Percentiles rank a stretch among this genome's conserved stretches.
These are phyloP conservation scores for Odocoileus virginianus DNA, from an alignment of 2,113 vertebrate genomes.

Conservation along the genomic window DNA sequence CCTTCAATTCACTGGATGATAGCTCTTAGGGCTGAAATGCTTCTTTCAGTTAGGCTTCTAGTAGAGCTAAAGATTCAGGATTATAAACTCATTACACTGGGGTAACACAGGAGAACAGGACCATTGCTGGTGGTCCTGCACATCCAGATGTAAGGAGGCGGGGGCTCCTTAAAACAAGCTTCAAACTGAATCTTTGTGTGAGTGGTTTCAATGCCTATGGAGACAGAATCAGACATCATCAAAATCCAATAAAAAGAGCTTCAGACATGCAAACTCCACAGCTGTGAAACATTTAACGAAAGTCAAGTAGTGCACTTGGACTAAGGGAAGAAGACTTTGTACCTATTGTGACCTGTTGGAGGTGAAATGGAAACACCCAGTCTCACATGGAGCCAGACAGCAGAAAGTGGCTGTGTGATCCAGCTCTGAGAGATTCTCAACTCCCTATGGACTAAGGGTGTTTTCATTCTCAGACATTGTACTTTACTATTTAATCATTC, in stretches of 20 bases:
- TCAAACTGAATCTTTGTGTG: conserved; percentile 57
- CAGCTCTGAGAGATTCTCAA: not conserved
- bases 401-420: not conserved
- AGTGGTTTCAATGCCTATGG: conserved; percentile 30
- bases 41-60: conserved; percentile 67
- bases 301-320: conserved; percentile 43
- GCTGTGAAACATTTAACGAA: conserved; percentile 54
- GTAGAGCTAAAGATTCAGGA: conserved; percentile 51
- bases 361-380: not conserved
- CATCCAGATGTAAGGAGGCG: not conserved
- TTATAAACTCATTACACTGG: conserved; percentile 48
- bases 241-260: conserved; percentile 54
- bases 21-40: conserved; percentile 51
- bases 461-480: not conserved
- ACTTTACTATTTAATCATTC: not conserved
- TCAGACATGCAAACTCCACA: conserved; percentile 20
- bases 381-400: not conserved
- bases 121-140: conserved; percentile 47
- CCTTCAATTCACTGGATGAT: conserved; percentile 52
- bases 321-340: not conserved
- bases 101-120: conserved; percentile 43
- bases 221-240: conserved; percentile 53
- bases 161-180: conserved; percentile 56
- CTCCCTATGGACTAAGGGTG: not conserved
- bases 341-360: conserved; percentile 16